Evolutionary conservation across 1,140 invertebrate species (phyloP).

Genomic region (Drosophila santomea): DNA sequence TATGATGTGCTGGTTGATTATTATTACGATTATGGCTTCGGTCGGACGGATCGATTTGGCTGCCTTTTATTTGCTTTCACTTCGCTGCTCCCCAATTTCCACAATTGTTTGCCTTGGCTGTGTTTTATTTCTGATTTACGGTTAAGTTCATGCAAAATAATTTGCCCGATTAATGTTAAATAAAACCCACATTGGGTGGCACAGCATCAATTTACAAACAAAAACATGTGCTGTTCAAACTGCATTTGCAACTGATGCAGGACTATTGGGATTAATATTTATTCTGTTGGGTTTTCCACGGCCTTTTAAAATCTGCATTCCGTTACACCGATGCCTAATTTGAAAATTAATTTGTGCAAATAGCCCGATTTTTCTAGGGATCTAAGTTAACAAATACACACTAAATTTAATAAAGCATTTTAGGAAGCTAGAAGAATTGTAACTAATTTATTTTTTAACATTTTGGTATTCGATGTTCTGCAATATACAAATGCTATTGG

Average conservation of each 20-base stretch:
- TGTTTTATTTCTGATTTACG: conserved; percentile 40
- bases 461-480: too few relatives aligned
- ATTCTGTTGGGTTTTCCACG: not conserved
- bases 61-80: conserved; percentile 57
- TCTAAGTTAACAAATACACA: not conserved
- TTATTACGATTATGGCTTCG: conserved; percentile 68
- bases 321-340: not conserved
- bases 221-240: not conserved
- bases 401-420: not conserved
- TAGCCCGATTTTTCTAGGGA: not conserved
- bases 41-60: conserved; percentile 46
- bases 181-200: conserved; percentile 12
- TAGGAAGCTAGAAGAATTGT: not conserved
- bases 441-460: not conserved
- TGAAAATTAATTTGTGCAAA: not conserved
- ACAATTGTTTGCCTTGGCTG: conserved; percentile 13
- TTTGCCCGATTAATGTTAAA: conserved; percentile 50
- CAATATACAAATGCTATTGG: not conserved
- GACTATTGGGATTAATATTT: not conserved
- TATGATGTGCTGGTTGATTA: conserved; percentile 71
- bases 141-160: conserved; percentile 27
- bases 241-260: conserved; percentile 6
- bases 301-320: conserved; percentile 1
- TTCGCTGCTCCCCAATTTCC: conserved; percentile 21
- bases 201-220: conserved; percentile 12